Base-by-base conservation (phyloP, 2,797 vertebrate genomes). In the Megalops cyprinoides region DNA sequence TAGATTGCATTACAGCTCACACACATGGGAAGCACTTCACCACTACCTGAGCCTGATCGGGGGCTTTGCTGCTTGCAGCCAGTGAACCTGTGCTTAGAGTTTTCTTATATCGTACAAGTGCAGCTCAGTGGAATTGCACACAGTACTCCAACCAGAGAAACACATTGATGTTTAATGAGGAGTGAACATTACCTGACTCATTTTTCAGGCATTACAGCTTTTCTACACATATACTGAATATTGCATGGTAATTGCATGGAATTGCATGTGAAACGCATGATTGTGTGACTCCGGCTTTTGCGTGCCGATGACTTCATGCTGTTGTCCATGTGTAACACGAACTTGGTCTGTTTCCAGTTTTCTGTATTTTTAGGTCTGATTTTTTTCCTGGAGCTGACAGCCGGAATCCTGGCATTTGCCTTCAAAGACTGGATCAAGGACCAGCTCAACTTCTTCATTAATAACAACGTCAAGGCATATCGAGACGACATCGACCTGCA, bases 361-460 rank as follows among this genome's bases (percentile, higher is more conserved):
- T 98, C 97, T 0, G 96, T 97, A 88, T 97, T 97, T 92, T 93
- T 98, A 62, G 96, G 97, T 77, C 96, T 98, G 90, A 97, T 97
- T 90, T 98, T 98, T 91, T 98, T 97, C 93, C 86, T 98, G 92
- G 97, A 98, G 92, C 91, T 98, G 86, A 96, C 97, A 0, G 94
- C 96, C 0, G 97, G 97, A 82, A 95, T 98, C 90, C 93, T 97
- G 42, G 96, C 97, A 85, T 98, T 98, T 1, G 96, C 97, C 81
- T 98, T 98, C 89, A 98, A 98, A 87, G 97, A 97, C 90, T 98
- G 97, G 97, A 96, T 98, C 90, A 97, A 97, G 92, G 96, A 98
- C 90, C 97, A 98, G 91, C 95, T 98, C 73, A 98, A 98, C 89
- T 93, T 97, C 87, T 98, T 98, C 91, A 98, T 98, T 91, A 96